phyloP scores from a whole-genome alignment of 2,797 vertebrate genomes.

The Coendou prehensilis region DNA sequence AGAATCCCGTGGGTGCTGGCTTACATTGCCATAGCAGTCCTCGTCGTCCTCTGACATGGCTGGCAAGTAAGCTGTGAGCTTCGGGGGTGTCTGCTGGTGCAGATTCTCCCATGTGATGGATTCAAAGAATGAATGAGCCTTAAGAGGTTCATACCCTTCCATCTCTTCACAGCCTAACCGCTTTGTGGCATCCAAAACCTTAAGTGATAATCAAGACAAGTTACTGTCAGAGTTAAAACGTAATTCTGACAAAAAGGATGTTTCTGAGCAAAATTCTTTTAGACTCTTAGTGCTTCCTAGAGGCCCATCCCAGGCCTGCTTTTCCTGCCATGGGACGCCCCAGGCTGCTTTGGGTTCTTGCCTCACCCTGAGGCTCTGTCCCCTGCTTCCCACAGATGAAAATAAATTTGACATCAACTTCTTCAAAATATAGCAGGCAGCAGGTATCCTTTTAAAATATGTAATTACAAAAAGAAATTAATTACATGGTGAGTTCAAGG shows the following conservation, averaged over 20 bases:
- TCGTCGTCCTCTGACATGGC: constrained; percentile 99
- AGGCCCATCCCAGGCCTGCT: background rate
- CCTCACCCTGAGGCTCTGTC: background rate
- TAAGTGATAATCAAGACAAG: constrained; percentile 48
- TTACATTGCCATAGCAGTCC: constrained; percentile 99
- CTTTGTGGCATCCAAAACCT: constrained; percentile 97
- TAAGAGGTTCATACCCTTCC: constrained; percentile 96
- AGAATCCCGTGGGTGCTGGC: constrained; percentile 43
- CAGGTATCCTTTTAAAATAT: constrained; percentile 13
- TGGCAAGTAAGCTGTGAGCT: constrained; percentile 97
- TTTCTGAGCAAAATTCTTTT: background rate
- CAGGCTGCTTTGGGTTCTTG: background rate
- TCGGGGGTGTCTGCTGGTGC: constrained; percentile 96
- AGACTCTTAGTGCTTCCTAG: background rate
- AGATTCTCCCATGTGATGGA: constrained; percentile 96
- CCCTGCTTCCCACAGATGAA: background rate
- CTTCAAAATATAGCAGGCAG: background rate
- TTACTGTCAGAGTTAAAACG: background rate
- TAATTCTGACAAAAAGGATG: background rate
- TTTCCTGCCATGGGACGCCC: fast-evolving
- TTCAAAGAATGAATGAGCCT: constrained; percentile 97
- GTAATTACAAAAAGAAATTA: background rate
- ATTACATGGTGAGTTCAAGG: background rate
- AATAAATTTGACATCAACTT: background rate
- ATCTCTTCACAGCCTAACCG: constrained; percentile 98